A percentile compares a stretch with the other conserved stretches of the same genome.
phyloP scores from a whole-genome alignment of 35 echinoderm and acorn worm genomes.

The Lytechinus variegatus region DNA sequence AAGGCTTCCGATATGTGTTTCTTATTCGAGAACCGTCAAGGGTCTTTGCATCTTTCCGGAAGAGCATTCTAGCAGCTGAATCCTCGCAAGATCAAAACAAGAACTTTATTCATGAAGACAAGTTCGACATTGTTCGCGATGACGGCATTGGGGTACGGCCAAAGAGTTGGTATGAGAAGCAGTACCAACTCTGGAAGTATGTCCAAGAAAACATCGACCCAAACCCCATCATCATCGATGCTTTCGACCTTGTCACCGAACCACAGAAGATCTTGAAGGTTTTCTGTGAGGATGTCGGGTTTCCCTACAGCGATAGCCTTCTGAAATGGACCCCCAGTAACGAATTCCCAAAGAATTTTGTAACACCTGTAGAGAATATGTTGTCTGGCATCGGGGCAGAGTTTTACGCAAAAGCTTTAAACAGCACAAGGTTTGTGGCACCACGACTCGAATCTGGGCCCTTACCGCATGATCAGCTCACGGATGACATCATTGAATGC shows the following conservation, averaged over 20 bases:
- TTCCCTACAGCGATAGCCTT: not conserved
- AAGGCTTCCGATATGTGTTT: not conserved
- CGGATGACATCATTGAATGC: not conserved
- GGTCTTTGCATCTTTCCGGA: not conserved
- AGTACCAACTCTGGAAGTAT: not conserved
- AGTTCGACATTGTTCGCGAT: too few relatives aligned
- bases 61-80: not conserved
- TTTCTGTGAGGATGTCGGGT: not conserved
- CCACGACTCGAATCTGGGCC: not conserved
- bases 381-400: not conserved
- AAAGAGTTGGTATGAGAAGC: not conserved
- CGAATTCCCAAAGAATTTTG: not conserved
- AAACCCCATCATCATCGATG: not conserved
- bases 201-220: not conserved
- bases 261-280: not conserved
- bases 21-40: not conserved
- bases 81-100: not conserved
- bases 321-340: not conserved
- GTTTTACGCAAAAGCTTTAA: not conserved
- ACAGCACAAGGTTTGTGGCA: not conserved
- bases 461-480: conserved; percentile 25
- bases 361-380: not conserved
- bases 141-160: not conserved
- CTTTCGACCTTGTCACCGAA: not conserved
- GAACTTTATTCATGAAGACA: too few relatives aligned